Evolutionary conservation across 1,140 invertebrate genomes (phyloP).

Genomic region (Dysdera silvatica): DNA sequence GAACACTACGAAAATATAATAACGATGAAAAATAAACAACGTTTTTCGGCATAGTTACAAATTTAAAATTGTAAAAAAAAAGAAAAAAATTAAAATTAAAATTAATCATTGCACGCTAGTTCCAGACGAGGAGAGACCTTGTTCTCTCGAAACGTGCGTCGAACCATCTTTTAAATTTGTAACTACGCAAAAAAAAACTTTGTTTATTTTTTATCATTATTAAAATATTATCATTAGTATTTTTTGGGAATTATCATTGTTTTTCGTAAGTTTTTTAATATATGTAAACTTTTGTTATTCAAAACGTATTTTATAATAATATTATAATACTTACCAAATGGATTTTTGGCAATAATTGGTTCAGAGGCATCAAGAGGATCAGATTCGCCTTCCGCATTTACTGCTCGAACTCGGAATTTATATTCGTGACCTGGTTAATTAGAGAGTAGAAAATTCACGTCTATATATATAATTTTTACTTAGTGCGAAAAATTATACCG

Average conservation of each 20-base stretch:
- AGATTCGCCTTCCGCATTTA: constrained; percentile 94
- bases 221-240: too few relatives aligned
- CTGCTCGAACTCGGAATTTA: constrained; percentile 93
- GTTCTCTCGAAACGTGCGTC: too few relatives aligned
- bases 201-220: too few relatives aligned
- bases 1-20: too few relatives aligned
- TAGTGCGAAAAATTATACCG: constrained; percentile 48
- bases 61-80: not conserved
- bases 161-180: too few relatives aligned
- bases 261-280: too few relatives aligned
- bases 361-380: constrained; percentile 92
- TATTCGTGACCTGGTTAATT: constrained; percentile 85
- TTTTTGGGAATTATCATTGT: too few relatives aligned
- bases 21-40: not conserved
- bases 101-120: too few relatives aligned
- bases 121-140: too few relatives aligned
- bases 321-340: constrained; percentile 68
- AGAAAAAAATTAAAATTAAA: not conserved
- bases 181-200: too few relatives aligned
- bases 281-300: not conserved
- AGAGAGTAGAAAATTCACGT: not conserved
- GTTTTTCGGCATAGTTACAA: not conserved
- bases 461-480: constrained; percentile 70
- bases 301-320: not conserved
- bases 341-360: constrained; percentile 88